Conservation (phyloP, 2,797 vertebrate species). For the Liasis olivaceus region DNA sequence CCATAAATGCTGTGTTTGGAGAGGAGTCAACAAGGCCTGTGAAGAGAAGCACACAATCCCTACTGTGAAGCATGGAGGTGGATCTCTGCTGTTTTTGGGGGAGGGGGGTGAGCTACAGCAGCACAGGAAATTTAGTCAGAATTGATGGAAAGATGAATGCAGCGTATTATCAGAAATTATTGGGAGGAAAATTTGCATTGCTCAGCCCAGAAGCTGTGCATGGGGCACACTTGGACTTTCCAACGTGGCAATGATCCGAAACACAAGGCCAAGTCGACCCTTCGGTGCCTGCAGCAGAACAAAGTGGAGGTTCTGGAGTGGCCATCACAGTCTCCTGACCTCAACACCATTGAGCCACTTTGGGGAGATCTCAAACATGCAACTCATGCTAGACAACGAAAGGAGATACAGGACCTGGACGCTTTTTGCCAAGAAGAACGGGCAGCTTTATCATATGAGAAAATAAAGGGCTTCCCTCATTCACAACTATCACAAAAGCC, state of each 20-base stretch:
- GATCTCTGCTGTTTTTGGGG: too few relatives aligned
- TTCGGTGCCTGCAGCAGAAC: not conserved
- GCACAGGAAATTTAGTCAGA: too few relatives aligned
- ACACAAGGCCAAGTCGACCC: not conserved
- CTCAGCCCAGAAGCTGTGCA: too few relatives aligned
- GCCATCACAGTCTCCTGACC: not conserved
- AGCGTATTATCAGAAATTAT: not conserved
- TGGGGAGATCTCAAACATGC: not conserved
- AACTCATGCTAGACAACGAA: not conserved
- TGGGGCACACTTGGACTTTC: not conserved
- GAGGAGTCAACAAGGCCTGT: too few relatives aligned
- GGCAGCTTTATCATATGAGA: not conserved
- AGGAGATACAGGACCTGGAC: not conserved
- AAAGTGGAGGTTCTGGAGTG: not conserved
- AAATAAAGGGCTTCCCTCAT: not conserved
- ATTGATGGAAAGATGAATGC: too few relatives aligned
- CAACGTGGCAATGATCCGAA: not conserved
- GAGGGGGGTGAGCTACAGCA: too few relatives aligned
- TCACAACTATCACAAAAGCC: not conserved
- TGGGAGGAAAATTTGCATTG: not conserved
- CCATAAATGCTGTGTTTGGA: too few relatives aligned
- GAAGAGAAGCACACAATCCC: too few relatives aligned
- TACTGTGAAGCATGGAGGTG: too few relatives aligned
- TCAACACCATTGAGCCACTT: not conserved
- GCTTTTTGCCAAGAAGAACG: not conserved